phyloP scores from a whole-genome alignment of 2,113 vertebrate species.

The Brienomyrus longianalis region DNA sequence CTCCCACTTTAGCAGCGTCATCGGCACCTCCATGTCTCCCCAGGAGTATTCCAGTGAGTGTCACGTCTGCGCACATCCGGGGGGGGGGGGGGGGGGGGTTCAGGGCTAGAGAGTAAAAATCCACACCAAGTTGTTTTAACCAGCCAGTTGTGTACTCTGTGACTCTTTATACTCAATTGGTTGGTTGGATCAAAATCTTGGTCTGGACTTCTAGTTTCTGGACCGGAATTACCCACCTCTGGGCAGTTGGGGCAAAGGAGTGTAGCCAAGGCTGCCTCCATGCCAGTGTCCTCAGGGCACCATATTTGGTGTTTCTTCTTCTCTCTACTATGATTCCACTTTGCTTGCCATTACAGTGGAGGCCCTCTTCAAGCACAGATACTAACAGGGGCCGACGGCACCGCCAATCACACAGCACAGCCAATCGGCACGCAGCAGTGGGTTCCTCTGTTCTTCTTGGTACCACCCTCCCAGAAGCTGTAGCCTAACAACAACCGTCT shows the following conservation, averaged over 20 bases:
- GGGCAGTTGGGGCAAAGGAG: background rate
- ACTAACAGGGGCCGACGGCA: conserved; percentile 40
- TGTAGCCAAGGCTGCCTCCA: background rate
- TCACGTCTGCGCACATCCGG: background rate
- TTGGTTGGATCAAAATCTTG: background rate
- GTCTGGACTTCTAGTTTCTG: background rate
- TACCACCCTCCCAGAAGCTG: background rate
- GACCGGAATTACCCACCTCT: background rate
- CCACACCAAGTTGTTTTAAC: background rate
- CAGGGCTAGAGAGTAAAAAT: background rate
- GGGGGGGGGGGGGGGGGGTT: background rate
- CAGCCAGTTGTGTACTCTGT: background rate
- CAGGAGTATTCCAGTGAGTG: conserved; percentile 77
- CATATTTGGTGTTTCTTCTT: background rate
- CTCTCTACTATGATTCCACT: background rate
- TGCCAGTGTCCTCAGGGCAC: background rate
- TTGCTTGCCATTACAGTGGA: conserved; percentile 52
- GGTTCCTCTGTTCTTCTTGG: background rate
- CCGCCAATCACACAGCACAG: background rate
- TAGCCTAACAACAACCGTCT: background rate
- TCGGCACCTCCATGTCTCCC: conserved; percentile 72
- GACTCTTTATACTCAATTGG: background rate
- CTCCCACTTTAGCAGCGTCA: conserved; percentile 60
- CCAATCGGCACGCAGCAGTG: background rate
- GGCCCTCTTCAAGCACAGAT: conserved; percentile 58